phyloP scores from a whole-genome alignment of 1,140 invertebrate genomes.

The Achatina immaculata region DNA sequence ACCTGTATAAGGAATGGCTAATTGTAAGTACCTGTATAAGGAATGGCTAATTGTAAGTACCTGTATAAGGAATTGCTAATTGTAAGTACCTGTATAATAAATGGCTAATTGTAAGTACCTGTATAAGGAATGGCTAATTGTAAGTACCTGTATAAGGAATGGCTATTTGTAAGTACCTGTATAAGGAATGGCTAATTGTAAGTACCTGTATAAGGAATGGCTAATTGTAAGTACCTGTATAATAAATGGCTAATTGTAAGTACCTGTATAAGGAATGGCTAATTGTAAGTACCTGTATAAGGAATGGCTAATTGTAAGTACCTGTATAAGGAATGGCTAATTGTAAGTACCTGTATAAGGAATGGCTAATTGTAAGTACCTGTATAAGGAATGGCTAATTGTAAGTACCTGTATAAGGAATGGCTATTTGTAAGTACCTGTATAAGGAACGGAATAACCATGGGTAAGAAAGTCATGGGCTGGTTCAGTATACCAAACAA shows the following conservation, averaged over 20 bases:
- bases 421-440: constrained; percentile 54
- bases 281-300: neutral
- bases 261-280: neutral
- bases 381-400: neutral
- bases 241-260: no score
- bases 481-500: constrained; percentile 98
- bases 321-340: neutral
- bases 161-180: neutral
- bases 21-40: neutral
- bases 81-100: neutral
- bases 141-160: neutral
- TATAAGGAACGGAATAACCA: constrained; percentile 73
- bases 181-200: no score
- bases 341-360: neutral
- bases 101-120: neutral
- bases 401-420: neutral
- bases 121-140: no score
- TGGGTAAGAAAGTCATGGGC: constrained; percentile 78
- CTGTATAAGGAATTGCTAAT: no score
- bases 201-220: neutral
- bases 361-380: no score
- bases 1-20: neutral
- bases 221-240: neutral
- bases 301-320: no score
- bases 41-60: neutral